Percentiles rank a stretch among this genome's conserved stretches.
These are phyloP conservation scores for Chaetophractus vellerosus DNA, from an alignment of 2,797 vertebrate species.

Conservation along the genomic window DNA sequence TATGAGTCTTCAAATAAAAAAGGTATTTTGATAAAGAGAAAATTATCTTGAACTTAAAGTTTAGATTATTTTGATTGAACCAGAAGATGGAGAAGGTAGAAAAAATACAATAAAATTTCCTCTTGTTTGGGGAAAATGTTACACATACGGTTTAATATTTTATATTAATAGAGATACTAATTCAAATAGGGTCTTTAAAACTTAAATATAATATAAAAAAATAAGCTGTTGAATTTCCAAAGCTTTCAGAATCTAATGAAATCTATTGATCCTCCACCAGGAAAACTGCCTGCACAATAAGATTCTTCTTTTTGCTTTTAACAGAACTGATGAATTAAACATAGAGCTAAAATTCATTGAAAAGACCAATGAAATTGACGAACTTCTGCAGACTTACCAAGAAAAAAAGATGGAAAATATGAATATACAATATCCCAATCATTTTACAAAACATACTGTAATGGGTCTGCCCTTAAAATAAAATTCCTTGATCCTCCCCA, in stretches of 20 bases:
- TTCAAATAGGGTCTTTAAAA: slow-evolving; percentile 40
- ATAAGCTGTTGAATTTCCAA: neutral
- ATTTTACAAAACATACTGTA: neutral
- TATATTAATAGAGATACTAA: neutral
- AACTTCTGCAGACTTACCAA: slow-evolving; percentile 24
- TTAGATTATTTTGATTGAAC: slow-evolving; percentile 13
- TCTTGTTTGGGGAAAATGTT: neutral
- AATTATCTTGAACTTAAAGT: slow-evolving; percentile 35
- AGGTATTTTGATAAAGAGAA: slow-evolving; percentile 35
- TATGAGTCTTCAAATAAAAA: slow-evolving; percentile 40
- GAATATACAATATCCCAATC: neutral
- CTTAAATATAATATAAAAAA: neutral
- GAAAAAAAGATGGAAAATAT: neutral
- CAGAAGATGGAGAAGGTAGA: neutral
- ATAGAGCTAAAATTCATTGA: neutral
- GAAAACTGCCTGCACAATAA: slow-evolving; percentile 34
- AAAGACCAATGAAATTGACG: neutral
- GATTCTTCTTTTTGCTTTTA: neutral
- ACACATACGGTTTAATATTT: neutral
- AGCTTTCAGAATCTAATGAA: slow-evolving; percentile 34
- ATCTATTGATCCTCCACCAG: neutral
- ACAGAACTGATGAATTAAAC: neutral
- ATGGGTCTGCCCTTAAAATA: neutral
- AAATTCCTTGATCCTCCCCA: neutral
- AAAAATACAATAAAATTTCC: neutral